Evolutionary conservation across 2,888 invertebrate species (phyloP), one percentile per base, ranked within the genome.

Genomic region (Napeogenes sylphis): DNA sequence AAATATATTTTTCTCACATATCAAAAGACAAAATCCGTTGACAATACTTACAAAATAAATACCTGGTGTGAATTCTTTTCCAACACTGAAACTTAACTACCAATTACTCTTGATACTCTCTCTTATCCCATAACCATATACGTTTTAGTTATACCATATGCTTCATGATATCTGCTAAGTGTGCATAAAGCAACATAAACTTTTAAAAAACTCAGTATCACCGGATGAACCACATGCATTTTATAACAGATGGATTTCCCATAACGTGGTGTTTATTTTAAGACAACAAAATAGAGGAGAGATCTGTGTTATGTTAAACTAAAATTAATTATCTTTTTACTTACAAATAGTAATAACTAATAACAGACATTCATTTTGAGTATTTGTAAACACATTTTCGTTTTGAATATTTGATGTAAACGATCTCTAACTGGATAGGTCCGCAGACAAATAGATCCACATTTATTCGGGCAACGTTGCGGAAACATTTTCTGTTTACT

Each of bases 11-110:
- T 21, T 21, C 21, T 21, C 21, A 21, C 21, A 21, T 21, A 21
- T 21, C n/a, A 12, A 10, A 45, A 45, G 21, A 10, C 5, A 21
- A 45, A 54, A 32, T 54, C 30, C 6, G 30, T 21, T 45, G 45
- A 6, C 6, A 21, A 3, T 21, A 6, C 45, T 61, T 38, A 21
- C 14, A n/a, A 5, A 45, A 45, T 14, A 64, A 69, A 66, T 69
- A 84, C 85, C 71, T 84, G 83, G 71, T 82, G 73, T 1, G 85
- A 83, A 46, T 82, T 70, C 10, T 66, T 68, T n/a, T 73, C 69
- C 4, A 72, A 69, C 3, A 65, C 61, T 0, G 68, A 35, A 3
- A 81, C 82, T 47, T 71, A 71, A 30, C 65, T 75, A 0, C 86
- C 86, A 6, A 85, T 73, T 13, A 86, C 83, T 62, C 82, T 77